Conservation (phyloP, 35 echinoderm and acorn worm genomes). For the Apostichopus californicus region DNA sequence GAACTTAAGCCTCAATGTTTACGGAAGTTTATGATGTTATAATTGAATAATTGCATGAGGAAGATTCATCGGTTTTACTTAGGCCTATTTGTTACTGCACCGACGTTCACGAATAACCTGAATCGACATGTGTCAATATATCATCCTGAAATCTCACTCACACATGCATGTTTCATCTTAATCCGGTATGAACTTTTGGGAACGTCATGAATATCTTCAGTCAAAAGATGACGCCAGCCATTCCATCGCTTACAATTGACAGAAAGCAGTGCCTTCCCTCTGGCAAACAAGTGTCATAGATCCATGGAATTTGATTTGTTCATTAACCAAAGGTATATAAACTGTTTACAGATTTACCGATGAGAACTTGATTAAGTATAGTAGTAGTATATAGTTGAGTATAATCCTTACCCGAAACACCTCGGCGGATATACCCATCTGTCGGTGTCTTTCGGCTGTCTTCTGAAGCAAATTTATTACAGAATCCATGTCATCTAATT, state of each 20-base stretch:
- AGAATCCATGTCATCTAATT: constrained; percentile 80
- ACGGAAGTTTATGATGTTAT: too few relatives aligned
- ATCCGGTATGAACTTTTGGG: not conserved
- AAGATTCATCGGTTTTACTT: too few relatives aligned
- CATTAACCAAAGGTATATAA: not conserved
- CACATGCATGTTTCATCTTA: not conserved
- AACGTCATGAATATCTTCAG: not conserved
- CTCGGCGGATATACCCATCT: constrained; percentile 68
- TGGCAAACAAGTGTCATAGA: not conserved
- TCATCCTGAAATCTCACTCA: too few relatives aligned
- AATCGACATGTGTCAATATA: too few relatives aligned
- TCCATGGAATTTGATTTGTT: not conserved
- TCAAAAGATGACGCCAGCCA: not conserved
- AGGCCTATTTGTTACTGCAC: too few relatives aligned
- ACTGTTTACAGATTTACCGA: not conserved
- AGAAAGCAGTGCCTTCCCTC: not conserved
- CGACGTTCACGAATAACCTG: too few relatives aligned
- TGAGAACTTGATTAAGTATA: too few relatives aligned
- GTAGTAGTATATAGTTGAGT: too few relatives aligned
- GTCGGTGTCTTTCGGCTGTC: constrained; percentile 77
- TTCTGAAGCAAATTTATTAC: constrained; percentile 73
- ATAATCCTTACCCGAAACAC: constrained; percentile 71
- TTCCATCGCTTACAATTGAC: not conserved
- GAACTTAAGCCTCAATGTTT: too few relatives aligned
- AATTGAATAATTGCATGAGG: too few relatives aligned